phyloP scores from a whole-genome alignment of 2,797 vertebrate species.

The Valencia hispanica region DNA sequence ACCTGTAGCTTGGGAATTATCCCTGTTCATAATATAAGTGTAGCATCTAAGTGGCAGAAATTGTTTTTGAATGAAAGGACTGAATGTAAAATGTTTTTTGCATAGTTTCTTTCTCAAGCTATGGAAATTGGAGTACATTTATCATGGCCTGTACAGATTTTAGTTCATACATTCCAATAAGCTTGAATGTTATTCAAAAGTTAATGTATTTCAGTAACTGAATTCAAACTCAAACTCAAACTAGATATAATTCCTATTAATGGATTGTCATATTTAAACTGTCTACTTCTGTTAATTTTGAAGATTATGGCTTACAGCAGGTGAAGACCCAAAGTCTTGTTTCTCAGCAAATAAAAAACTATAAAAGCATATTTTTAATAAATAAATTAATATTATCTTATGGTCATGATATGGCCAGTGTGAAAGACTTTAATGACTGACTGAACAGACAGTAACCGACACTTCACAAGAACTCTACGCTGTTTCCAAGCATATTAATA shows the following conservation, averaged over 20 bases:
- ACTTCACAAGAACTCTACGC: not conserved
- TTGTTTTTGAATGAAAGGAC: not conserved
- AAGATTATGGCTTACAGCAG: too few relatives aligned
- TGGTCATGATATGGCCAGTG: not conserved
- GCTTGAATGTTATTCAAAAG: not conserved
- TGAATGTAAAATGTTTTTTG: not conserved
- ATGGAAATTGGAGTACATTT: not conserved
- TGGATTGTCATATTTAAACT: not conserved
- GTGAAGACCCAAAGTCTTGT: not conserved
- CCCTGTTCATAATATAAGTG: constrained; percentile 19
- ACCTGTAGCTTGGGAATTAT: constrained; percentile 20
- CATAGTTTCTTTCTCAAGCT: not conserved
- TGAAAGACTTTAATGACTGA: not conserved
- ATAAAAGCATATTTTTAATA: not conserved
- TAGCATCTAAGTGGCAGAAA: constrained; percentile 3
- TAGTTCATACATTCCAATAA: not conserved
- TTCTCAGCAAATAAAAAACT: not conserved
- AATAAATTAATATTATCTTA: not conserved
- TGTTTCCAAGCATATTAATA: not conserved
- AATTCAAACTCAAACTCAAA: not conserved
- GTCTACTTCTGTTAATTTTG: not conserved
- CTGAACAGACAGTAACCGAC: not conserved
- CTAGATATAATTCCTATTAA: not conserved
- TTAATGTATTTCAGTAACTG: not conserved
- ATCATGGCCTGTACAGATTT: not conserved